Base-by-base conservation (phyloP, 2,888 invertebrate species). In the Pinctada fucata region DNA sequence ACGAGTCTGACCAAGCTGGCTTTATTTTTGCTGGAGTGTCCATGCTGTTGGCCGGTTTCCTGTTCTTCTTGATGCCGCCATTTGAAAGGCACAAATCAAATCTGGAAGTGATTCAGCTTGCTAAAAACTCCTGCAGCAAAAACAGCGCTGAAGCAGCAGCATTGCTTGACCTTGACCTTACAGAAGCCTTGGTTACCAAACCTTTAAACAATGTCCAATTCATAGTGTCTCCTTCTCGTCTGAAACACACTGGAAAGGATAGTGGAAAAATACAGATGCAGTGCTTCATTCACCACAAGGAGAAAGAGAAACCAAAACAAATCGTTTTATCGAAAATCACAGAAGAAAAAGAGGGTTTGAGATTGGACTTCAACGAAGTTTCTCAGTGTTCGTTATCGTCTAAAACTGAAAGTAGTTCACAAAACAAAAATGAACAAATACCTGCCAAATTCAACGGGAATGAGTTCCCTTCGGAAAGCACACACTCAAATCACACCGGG, bases 81-180 rank as follows among this genome's bases (percentile, higher is more conserved):
- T 88, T 90, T 63, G 87, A 89, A 75, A 85, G 86, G 47, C 90
- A 91, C 78, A 85, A 85, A 52, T 90, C 91, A 73, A 91, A 91
- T 82, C 85, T 88, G 72, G 89, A 89, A 78, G 88, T 90, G 72
- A 88, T 91, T 72, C 90, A 91, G 83, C 88, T 88, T 75, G 87
- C 89, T 50, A 87, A 84, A 76, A 87, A 86, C 79, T 84, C 84
- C 67, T 86, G 86, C 79, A 87, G 87, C 73, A 87, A 87, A 72
- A 86, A 87, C 79, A 86, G 87, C 52, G 87, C 90, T 8, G 90
- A 90, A 79, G 89, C 88, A 6, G 89, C 88, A 2, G 90, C 90
- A 64, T 81, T 90, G 47, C 85, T 90, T 64, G 90, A 90, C 82
- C 86, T 90, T 81, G 89, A 90, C 80, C 83, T 88, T 75, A 86